Evolutionary conservation across 2,888 invertebrate genomes (phyloP).

Genomic region (Biston betularia): DNA sequence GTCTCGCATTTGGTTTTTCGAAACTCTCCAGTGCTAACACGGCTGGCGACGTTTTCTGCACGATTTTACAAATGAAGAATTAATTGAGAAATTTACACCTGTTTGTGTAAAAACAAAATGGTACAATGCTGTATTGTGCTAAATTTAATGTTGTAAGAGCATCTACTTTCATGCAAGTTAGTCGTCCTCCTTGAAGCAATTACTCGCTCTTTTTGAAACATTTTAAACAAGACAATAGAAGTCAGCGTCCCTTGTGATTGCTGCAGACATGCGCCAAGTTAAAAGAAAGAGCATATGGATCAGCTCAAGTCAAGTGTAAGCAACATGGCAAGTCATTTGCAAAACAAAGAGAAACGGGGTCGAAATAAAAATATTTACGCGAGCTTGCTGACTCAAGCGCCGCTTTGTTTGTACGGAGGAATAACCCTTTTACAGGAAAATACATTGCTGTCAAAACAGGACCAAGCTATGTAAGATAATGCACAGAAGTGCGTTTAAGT

Average conservation of each 20-base stretch:
- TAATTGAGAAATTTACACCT: constrained; percentile 40
- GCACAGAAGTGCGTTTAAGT: background rate
- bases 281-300: constrained; percentile 68
- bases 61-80: constrained; percentile 49
- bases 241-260: constrained; percentile 53
- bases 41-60: constrained; percentile 43
- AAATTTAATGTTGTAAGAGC: background rate
- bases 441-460: constrained; percentile 70
- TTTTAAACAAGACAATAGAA: constrained; percentile 48
- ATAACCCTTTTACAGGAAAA: constrained; percentile 74
- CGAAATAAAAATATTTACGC: constrained; percentile 84
- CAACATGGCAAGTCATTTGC: constrained; percentile 78
- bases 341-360: constrained; percentile 79
- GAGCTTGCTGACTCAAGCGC: constrained; percentile 75
- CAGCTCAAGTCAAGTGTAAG: constrained; percentile 74
- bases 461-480: background rate
- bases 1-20: constrained; percentile 39
- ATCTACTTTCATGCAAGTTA: constrained; percentile 23
- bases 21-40: constrained; percentile 35
- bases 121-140: constrained; percentile 23
- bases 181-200: constrained; percentile 20
- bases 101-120: constrained; percentile 25
- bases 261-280: constrained; percentile 57
- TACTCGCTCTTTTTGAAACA: constrained; percentile 29
- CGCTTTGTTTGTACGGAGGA: constrained; percentile 76